Base-by-base conservation (phyloP, 2,113 vertebrate species). In the Nothocercus nigrocapillus region DNA sequence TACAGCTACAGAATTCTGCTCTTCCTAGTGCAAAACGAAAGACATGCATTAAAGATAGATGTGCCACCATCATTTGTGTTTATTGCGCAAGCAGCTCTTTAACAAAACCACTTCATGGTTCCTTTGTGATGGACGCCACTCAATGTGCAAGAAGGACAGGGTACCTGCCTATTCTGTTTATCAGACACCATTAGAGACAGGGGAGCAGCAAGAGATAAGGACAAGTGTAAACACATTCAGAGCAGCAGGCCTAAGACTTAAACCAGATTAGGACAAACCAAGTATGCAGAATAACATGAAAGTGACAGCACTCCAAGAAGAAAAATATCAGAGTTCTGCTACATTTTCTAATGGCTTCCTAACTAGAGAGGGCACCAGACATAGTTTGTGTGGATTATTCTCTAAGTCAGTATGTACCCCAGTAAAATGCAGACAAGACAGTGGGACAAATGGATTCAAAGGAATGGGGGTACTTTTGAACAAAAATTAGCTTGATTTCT, bases 41-140 rank as follows among this genome's bases (percentile, higher is more conserved):
- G 69, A 53, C 0, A 5, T 2, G 1, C 22, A 70, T 89, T 88
- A 67, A 91, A 94, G 67, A 36, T 17, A 54, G 28, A 93, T 62
- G 87, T 42, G 64, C 92, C 49, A 21, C 5, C 3, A 62, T 73
- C 85, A 51, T 42, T 76, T 1, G 1, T 19, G 30, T 63, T 88
- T 49, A 20, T 44, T 45, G 25, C 47, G 15, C 30, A 91, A 87
- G 36, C 28, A 58, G 49, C 7, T 83, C 82, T 91, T 59, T 75
- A 86, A 40, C 45, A 88, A 95, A 95, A 89, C 58, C 3, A 92
- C 82, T 91, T 77, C 12, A 78, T 8, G 45, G 61, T n/a, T 88
- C 69, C 92, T 77, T 85, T 74, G 40, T 51, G 51, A 83, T 22
- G 27, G 49, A n/a, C 62, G 63, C 45, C 82, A 68, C 25, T 68